Percentiles rank a stretch among this genome's conserved stretches.
These are phyloP conservation scores for Damaliscus lunatus DNA, from an alignment of 2,113 vertebrate genomes.

Conservation along the genomic window DNA sequence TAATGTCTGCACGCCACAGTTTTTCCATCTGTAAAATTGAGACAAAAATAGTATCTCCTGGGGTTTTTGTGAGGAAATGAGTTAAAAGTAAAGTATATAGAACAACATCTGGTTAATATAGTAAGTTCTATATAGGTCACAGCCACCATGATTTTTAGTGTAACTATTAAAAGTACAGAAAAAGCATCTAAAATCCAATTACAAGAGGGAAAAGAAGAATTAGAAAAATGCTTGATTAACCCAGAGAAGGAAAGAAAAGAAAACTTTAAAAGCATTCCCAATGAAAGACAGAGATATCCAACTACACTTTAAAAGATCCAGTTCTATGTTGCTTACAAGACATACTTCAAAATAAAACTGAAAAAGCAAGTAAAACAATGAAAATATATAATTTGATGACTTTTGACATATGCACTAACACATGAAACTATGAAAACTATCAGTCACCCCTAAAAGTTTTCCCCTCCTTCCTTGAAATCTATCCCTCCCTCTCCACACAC, in stretches of 20 bases:
- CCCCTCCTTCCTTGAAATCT: not conserved
- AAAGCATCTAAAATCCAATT: not conserved
- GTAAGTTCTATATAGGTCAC: not conserved
- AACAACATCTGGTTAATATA: not conserved
- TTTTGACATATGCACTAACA: not conserved
- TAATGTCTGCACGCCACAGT: not conserved
- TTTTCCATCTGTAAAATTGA: not conserved
- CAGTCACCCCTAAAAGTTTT: not conserved
- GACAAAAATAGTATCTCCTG: not conserved
- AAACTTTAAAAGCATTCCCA: not conserved
- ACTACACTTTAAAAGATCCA: conserved; percentile 13
- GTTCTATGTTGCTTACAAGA: not conserved
- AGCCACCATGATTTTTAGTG: not conserved
- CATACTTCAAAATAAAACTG: not conserved
- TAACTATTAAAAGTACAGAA: not conserved
- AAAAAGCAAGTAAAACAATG: not conserved
- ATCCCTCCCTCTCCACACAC: not conserved
- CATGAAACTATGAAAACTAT: not conserved
- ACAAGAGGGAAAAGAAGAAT: not conserved
- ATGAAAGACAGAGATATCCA: not conserved
- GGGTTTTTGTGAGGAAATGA: not conserved
- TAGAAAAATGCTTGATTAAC: conserved; percentile 10
- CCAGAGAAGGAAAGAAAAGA: not conserved
- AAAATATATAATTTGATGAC: not conserved
- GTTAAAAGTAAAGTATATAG: not conserved